phyloP scores from a whole-genome alignment of 2,888 invertebrate genomes.

The Drosophila histrio region DNA sequence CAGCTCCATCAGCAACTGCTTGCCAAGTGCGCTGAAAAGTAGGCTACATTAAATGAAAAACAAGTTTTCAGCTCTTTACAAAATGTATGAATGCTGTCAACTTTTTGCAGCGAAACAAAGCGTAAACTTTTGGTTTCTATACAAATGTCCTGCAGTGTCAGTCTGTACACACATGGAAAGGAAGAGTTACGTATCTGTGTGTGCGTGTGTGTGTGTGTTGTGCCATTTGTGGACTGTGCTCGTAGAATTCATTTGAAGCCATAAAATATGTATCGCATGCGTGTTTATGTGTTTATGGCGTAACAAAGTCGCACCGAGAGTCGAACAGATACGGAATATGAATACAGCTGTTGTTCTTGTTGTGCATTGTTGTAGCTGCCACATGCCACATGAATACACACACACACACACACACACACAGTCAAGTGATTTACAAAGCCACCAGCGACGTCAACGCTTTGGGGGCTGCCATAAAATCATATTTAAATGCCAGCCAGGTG shows the following conservation, averaged over 20 bases:
- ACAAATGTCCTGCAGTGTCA: slow-evolving; percentile 4
- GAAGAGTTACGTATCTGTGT: slow-evolving; percentile 3
- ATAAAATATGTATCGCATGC: slow-evolving; percentile 72
- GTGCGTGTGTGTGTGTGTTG: slow-evolving; percentile 13
- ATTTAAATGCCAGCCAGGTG: slow-evolving; percentile 63
- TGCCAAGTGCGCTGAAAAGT: slow-evolving; percentile 21
- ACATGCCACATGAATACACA: slow-evolving; percentile 22
- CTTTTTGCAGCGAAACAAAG: slow-evolving; percentile 14
- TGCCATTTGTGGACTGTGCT: slow-evolving; percentile 31
- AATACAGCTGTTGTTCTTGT: slow-evolving; percentile 12
- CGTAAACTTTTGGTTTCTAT: slow-evolving; percentile 21
- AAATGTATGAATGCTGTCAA: slow-evolving; percentile 14
- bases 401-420: background rate
- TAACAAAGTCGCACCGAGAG: slow-evolving; percentile 28
- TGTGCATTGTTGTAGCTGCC: slow-evolving; percentile 16
- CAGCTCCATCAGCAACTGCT: no score
- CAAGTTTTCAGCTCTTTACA: background rate
- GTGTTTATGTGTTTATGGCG: slow-evolving; percentile 70
- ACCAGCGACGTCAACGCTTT: slow-evolving; percentile 20
- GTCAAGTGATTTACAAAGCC: slow-evolving; percentile 42
- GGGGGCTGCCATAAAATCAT: slow-evolving; percentile 48
- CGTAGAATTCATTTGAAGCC: slow-evolving; percentile 51
- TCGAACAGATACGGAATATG: slow-evolving; percentile 20
- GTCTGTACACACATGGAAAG: background rate
- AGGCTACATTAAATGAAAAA: slow-evolving; percentile 28